Evolutionary conservation across 2,113 vertebrate species (phyloP).

Genomic region (Neomonachus schauinslandi): DNA sequence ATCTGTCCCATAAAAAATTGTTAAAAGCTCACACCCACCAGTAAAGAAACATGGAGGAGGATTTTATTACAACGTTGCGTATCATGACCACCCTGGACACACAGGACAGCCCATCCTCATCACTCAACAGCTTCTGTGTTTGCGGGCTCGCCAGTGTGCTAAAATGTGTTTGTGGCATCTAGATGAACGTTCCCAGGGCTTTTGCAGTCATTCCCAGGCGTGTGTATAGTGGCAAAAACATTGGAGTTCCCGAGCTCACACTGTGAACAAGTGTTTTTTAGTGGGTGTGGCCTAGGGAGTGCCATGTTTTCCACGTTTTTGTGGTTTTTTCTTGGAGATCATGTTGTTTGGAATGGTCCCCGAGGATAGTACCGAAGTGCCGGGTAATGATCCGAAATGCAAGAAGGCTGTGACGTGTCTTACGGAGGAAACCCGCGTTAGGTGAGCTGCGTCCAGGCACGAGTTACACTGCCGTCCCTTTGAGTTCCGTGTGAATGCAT

Average conservation of each 20-base stretch:
- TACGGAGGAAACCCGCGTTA: fast-evolving
- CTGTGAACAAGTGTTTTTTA: not conserved
- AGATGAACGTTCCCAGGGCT: not conserved
- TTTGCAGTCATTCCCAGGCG: not conserved
- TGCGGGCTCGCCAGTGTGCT: not conserved
- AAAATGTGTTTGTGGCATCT: not conserved
- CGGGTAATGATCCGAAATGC: not conserved
- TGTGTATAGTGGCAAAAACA: too few species aligned
- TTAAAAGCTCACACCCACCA: too few species aligned
- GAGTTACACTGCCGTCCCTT: fast-evolving
- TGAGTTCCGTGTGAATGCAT: too few species aligned
- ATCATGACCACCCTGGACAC: not conserved
- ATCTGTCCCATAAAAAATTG: not conserved
- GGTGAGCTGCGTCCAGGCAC: too few species aligned
- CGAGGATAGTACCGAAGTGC: too few species aligned
- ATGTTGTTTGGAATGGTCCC: not conserved
- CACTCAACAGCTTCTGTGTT: not conserved
- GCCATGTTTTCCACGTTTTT: fast-evolving
- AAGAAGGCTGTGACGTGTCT: not conserved
- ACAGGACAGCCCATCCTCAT: fast-evolving
- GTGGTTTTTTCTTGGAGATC: not conserved
- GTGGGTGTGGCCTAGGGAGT: fast-evolving
- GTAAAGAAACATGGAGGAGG: fast-evolving
- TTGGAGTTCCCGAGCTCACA: fast-evolving
- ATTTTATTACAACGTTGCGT: not conserved